Evolutionary conservation across 2,113 vertebrate genomes (phyloP).

Genomic region (Podarcis raffonei): DNA sequence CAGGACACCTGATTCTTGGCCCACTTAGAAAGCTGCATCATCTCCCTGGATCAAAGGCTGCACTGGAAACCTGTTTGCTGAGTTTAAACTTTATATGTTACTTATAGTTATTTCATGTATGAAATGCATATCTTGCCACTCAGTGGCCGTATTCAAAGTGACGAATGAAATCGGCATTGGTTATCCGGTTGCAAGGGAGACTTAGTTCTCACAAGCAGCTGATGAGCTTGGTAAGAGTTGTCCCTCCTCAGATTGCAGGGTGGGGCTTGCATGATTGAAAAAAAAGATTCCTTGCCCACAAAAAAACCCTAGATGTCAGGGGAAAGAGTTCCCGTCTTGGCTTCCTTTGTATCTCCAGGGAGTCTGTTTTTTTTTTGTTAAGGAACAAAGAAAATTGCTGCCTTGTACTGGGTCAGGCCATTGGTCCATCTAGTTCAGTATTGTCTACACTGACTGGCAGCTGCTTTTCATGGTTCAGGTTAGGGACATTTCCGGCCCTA

Average conservation of each 20-base stretch:
- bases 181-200: background rate
- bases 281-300: background rate
- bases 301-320: background rate
- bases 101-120: background rate
- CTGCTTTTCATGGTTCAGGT: too few relatives aligned
- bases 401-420: too few relatives aligned
- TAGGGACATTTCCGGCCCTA: too few relatives aligned
- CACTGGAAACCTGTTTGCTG: background rate
- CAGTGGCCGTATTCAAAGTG: background rate
- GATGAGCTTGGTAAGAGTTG: background rate
- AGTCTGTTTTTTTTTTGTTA: background rate
- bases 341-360: background rate
- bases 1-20: too few relatives aligned
- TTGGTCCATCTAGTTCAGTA: too few relatives aligned
- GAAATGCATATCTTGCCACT: background rate
- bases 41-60: background rate
- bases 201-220: background rate
- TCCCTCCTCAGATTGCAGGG: background rate
- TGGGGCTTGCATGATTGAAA: background rate
- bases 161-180: background rate
- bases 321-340: background rate
- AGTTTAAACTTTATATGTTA: background rate
- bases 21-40: too few relatives aligned
- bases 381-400: background rate
- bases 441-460: too few relatives aligned